These are phyloP conservation scores for Allygus modestus DNA, from an alignment of 2,888 invertebrate genomes.

Conservation along the genomic window DNA sequence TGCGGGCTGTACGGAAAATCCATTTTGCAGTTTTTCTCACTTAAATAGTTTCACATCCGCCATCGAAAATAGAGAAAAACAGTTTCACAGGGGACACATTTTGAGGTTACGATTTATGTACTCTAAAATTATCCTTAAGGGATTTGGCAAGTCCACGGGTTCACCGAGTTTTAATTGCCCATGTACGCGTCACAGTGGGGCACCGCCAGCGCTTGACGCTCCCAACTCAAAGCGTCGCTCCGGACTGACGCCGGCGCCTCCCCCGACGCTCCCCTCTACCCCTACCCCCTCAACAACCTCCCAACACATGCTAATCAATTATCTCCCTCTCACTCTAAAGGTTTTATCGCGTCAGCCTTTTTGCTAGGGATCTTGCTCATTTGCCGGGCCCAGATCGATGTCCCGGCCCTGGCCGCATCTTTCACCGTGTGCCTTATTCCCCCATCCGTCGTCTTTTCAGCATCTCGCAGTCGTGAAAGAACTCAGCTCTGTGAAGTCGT, in stretches of 20 bases:
- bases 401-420: neutral
- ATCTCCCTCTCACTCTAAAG: slow-evolving; percentile 43
- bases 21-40: neutral
- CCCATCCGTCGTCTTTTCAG: slow-evolving; percentile 30
- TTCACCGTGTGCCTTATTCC: slow-evolving; percentile 3
- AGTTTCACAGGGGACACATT: neutral
- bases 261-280: neutral
- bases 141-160: neutral
- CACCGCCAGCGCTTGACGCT: neutral
- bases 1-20: neutral
- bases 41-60: neutral
- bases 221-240: neutral
- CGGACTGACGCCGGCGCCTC: slow-evolving; percentile 24
- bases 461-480: neutral
- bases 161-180: neutral
- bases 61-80: neutral
- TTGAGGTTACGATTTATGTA: neutral
- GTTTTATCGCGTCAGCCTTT: slow-evolving; percentile 53
- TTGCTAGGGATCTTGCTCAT: slow-evolving; percentile 48
- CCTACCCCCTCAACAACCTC: neutral
- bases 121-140: neutral
- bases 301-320: slow-evolving; percentile 50
- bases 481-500: slow-evolving; percentile 2
- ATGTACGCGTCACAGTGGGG: neutral
- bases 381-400: slow-evolving; percentile 44